Evolutionary conservation across 2,888 invertebrate species (phyloP).

Genomic region (Anoplius nigerrimus): DNA sequence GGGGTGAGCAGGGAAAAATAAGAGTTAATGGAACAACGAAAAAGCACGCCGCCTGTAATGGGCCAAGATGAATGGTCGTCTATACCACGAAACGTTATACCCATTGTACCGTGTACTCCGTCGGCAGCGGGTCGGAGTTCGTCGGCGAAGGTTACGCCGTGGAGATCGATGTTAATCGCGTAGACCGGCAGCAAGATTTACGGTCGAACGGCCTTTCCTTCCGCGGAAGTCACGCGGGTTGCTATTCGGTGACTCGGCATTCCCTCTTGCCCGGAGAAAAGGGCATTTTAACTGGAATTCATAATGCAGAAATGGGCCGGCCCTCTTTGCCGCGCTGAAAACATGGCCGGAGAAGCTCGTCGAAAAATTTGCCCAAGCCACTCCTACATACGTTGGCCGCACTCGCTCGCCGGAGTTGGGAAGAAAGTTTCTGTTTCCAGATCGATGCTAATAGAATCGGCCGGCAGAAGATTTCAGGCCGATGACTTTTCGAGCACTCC

Average conservation of each 20-base stretch:
- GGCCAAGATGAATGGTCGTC: constrained; percentile 49
- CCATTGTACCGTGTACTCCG: constrained; percentile 43
- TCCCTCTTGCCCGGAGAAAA: background rate
- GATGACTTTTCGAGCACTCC: too few relatives aligned
- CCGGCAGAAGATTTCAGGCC: constrained; percentile 35
- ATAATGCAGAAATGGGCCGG: constrained; percentile 10
- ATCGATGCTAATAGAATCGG: constrained; percentile 41
- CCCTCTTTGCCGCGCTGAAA: background rate
- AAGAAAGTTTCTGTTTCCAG: constrained; percentile 32
- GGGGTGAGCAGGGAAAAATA: constrained; percentile 55
- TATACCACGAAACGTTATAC: constrained; percentile 44
- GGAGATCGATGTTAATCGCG: constrained; percentile 7
- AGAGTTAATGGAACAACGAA: constrained; percentile 65
- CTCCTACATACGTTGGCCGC: constrained; percentile 1
- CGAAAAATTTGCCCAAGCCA: background rate
- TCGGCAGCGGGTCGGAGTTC: background rate
- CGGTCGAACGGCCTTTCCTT: background rate
- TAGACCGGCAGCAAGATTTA: background rate
- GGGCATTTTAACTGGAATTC: constrained; percentile 28
- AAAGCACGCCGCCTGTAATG: constrained; percentile 46
- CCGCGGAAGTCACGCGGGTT: background rate
- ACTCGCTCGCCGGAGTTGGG: constrained; percentile 3
- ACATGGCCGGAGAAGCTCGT: background rate
- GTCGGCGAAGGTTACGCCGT: constrained; percentile 7
- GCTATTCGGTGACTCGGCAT: background rate